phyloP scores from a whole-genome alignment of 2,113 vertebrate genomes.

The Semicossyphus pulcher region DNA sequence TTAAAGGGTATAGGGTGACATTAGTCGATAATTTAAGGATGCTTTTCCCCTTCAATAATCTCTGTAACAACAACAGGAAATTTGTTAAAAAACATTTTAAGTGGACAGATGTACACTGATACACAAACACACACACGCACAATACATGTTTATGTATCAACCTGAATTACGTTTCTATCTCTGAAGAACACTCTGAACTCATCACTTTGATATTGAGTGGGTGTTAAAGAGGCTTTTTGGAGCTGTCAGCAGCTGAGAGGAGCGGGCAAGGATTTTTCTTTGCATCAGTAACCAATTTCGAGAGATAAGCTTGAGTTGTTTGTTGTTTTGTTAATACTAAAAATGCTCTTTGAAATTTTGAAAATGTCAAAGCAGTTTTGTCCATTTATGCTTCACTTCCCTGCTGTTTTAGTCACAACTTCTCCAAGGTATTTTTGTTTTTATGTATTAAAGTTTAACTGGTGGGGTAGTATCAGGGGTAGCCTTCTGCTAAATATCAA shows the following conservation, averaged over 20 bases:
- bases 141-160: not conserved
- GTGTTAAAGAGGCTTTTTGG: constrained; percentile 29
- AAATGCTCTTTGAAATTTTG: not conserved
- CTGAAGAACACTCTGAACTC: constrained; percentile 22
- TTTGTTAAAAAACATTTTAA: not conserved
- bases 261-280: not conserved
- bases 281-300: not conserved
- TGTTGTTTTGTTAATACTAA: not conserved
- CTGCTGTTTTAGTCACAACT: not conserved
- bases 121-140: not conserved
- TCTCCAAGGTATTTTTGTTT: not conserved
- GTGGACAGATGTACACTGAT: not conserved
- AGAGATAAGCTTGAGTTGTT: not conserved
- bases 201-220: constrained; percentile 3
- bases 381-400: not conserved
- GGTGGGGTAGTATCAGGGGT: not conserved
- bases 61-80: not conserved
- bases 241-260: constrained; percentile 9
- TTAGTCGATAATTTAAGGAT: too few relatives aligned
- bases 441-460: not conserved
- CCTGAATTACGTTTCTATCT: not conserved
- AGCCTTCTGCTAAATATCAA: not conserved
- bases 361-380: constrained; percentile 33
- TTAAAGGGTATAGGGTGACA: too few relatives aligned
- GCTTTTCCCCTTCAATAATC: not conserved